Conservation (phyloP, 2,797 vertebrate species). For the Coranthus polyacanthus region DNA sequence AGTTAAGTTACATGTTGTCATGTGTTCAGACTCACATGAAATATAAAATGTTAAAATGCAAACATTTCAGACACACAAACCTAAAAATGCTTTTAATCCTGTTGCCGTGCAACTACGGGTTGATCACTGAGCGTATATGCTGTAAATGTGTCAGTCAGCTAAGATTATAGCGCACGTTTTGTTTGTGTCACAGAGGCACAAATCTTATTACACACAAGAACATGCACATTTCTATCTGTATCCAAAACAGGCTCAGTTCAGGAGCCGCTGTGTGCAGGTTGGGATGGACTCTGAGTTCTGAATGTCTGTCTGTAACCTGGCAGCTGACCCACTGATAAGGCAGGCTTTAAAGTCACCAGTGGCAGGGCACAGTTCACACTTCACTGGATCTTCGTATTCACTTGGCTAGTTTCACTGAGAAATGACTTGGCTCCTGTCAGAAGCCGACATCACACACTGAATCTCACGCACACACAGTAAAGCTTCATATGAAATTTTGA, state of each 20-base stretch:
- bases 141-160: background rate
- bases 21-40: background rate
- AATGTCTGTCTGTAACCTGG: constrained; percentile 26
- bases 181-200: background rate
- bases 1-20: background rate
- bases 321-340: constrained; percentile 51
- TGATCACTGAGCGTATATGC: background rate
- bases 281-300: constrained; percentile 6
- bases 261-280: constrained; percentile 2
- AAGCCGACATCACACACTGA: constrained; percentile 10
- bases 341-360: constrained; percentile 45
- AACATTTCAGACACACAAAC: background rate
- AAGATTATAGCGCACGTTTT: constrained; percentile 3
- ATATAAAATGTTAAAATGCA: background rate
- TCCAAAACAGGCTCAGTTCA: constrained; percentile 4
- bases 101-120: too few relatives aligned
- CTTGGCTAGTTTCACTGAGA: constrained; percentile 47
- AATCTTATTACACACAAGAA: background rate
- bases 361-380: constrained; percentile 61
- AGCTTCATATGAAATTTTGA: constrained; percentile 24
- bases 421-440: constrained; percentile 46
- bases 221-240: constrained; percentile 28
- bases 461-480: background rate
- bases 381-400: constrained; percentile 47
- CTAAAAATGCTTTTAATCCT: background rate